Conservation (phyloP, 2,888 invertebrate species). For the Abrostola tripartita region DNA sequence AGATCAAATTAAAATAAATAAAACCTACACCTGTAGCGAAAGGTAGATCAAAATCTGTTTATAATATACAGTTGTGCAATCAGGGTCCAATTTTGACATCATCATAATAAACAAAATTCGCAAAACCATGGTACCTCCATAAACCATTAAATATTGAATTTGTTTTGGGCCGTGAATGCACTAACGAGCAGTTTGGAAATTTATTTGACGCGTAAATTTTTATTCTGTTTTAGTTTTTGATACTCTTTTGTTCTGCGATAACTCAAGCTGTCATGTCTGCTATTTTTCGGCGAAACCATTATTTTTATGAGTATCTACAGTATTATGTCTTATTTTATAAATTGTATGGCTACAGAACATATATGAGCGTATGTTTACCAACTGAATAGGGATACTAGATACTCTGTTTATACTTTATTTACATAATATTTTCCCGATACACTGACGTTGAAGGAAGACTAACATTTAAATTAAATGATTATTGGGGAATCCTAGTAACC, state of each 20-base stretch:
- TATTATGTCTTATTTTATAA: neutral
- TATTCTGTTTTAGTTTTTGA: slow-evolving; percentile 28
- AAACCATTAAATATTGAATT: slow-evolving; percentile 58
- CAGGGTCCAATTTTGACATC: neutral
- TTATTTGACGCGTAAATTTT: slow-evolving; percentile 59
- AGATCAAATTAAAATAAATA: too few relatives aligned
- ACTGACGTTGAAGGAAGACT: too few relatives aligned
- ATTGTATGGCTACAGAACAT: neutral
- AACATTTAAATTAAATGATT: too few relatives aligned
- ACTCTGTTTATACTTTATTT: too few relatives aligned
- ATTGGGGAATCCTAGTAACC: too few relatives aligned
- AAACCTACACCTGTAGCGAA: neutral
- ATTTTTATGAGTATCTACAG: neutral
- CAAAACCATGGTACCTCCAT: slow-evolving; percentile 28
- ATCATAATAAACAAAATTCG: slow-evolving; percentile 16
- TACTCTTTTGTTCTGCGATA: slow-evolving; percentile 28
- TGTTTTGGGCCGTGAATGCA: slow-evolving; percentile 58
- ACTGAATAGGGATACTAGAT: slow-evolving; percentile 33
- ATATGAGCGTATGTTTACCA: too few relatives aligned
- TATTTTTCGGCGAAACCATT: slow-evolving; percentile 12
- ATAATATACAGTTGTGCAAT: neutral
- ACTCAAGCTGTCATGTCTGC: slow-evolving; percentile 15
- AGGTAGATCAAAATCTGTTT: neutral
- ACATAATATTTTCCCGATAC: too few relatives aligned
- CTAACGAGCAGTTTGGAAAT: slow-evolving; percentile 66